Conservation (phyloP, 2,888 invertebrate species). For the Hydrotaea diabolus region DNA sequence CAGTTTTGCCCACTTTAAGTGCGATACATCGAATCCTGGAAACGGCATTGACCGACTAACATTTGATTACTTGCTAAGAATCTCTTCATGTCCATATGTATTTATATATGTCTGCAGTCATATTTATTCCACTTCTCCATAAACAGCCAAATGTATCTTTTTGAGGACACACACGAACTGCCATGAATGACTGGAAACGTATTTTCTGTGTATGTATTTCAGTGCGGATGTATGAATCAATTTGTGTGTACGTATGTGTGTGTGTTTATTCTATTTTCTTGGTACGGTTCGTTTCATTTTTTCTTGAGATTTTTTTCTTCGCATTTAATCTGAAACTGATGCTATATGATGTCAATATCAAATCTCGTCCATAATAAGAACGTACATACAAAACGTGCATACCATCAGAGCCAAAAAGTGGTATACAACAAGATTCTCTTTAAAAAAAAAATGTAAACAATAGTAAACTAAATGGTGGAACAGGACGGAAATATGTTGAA, state of each 20-base stretch:
- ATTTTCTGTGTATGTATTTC: not conserved
- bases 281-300: constrained; percentile 58
- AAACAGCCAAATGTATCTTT: not conserved
- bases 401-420: not conserved
- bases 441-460: no score
- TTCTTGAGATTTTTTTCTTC: constrained; percentile 34
- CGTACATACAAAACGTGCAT: constrained; percentile 7
- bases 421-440: no score
- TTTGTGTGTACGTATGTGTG: constrained; percentile 55
- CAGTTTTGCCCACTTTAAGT: no score
- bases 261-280: constrained; percentile 37
- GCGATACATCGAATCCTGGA: no score
- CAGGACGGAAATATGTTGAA: no score
- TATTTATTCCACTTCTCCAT: constrained; percentile 70
- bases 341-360: constrained; percentile 48
- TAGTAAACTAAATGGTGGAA: no score
- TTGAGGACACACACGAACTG: not conserved
- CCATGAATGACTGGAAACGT: not conserved
- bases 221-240: constrained; percentile 30
- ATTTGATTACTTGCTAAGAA: no score
- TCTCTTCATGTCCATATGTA: not conserved
- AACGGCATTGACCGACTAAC: not conserved
- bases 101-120: constrained; percentile 79
- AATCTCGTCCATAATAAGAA: constrained; percentile 33
- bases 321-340: constrained; percentile 54